Base-by-base conservation (phyloP, 2,113 vertebrate species). In the Eubucco bourcierii region DNA sequence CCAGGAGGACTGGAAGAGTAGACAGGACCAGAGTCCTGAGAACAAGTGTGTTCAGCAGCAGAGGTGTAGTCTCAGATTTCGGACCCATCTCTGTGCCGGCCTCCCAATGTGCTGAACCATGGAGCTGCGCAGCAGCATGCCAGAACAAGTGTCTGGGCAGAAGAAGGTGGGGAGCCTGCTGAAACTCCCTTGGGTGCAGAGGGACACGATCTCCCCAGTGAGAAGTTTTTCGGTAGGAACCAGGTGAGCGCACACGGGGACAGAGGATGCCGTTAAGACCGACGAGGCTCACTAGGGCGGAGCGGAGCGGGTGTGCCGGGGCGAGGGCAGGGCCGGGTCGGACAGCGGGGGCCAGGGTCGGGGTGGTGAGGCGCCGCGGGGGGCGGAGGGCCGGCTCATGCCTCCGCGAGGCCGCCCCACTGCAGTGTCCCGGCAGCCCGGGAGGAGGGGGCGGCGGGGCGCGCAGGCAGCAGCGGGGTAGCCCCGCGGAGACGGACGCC, bases 81-180 rank as follows among this genome's bases (percentile, higher is more conserved):
- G 3, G n/a, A 73, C 44, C 12, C 0, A 1, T 27, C 19, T 76
- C 37, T 37, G 37, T 52, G 46, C 41, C 2, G 2, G n/a, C 34
- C 23, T 15, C 23, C 17, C 17, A 11, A 9, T 1, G 3, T 0
- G 0, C 47, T 68, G 50, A n/a, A 50, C 60, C 33, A 21, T 2
- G 3, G 60, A 47, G 44, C 60, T 61, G 27, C 19, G n/a, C 1
- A 4, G 46, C 34, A 87, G 33, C 15, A 3, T 6, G 20, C 24
- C 47, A 39, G 72, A 50, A 24, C 2, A 1, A 1, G 7, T 20
- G 34, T 52, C 41, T 16, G 66, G 10, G 44, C 41, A 73, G 53
- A 60, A 60, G 58, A 15, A 47, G 41, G 53, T 66, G 33, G 5
- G 7, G n/a, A 75, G 33, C 12, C 31, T 7, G 39, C 33, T 20